Evolutionary conservation across 2,888 invertebrate species (phyloP), one percentile per base, ranked within the genome.

Genomic region (Ashinkailepas kermadecensis): DNA sequence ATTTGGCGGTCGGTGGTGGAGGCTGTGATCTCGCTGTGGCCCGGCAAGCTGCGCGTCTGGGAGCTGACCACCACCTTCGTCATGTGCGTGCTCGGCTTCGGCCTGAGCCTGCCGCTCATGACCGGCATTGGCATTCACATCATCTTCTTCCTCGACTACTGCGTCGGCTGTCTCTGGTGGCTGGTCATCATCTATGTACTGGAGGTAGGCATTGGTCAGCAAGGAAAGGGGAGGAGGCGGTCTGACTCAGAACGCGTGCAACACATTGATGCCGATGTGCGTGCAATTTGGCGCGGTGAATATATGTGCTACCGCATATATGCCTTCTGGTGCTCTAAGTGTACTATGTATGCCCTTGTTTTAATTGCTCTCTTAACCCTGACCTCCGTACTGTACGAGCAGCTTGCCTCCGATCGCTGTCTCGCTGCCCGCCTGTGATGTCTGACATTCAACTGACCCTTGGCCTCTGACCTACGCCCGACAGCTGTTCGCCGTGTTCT

Each of bases 1-100:
- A 93, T 96, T 86, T 96, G 96, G 96, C 95, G 95, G 86, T 94
- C 94, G 86, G 94, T 96, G 81, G 93, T 95, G 83, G 93, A 94
- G 39, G 94, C 95, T 6, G 90, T 96, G 81, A 91, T 95, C 91
- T 90, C 94, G 70, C 90, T 95, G 87, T 92, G 93, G 88, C 88
- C 92, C n/a, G 89, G 91, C 86, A 90, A 91, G 83, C 87, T 95
- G 84, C 91, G 91, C 85, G 90, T 92, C 0, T 94, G 94, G 93
- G 93, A 94, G 88, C 93, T 93, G 0, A 93, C 93, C 11, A 93
- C 94, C 83, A 94, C 94, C 0, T 94, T 94, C 87, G 91, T 94
- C 85, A 92, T 94, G 85, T 96, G 95, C 85, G 92, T 94, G 0
- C 91, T 93, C 82, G 95, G 94, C 12, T 91, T 95, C 83, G 90